These are phyloP conservation scores for Halictus rubicundus DNA, from an alignment of 1,140 invertebrate species.

Conservation along the genomic window DNA sequence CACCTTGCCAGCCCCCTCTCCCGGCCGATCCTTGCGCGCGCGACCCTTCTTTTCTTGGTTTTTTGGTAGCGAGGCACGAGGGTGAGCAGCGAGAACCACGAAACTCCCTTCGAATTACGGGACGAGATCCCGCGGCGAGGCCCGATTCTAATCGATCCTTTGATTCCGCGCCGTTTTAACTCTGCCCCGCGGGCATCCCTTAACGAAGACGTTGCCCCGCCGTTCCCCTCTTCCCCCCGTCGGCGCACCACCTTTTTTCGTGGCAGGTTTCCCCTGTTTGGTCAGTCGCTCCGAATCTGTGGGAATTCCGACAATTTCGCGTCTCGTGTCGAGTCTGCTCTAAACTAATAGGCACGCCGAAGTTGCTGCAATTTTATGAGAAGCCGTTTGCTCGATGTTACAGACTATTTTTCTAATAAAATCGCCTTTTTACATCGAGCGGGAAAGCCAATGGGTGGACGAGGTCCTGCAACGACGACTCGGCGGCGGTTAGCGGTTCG, in stretches of 20 bases:
- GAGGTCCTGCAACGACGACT: no score
- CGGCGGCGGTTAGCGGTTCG: no score
- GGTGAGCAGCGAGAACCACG: conserved; percentile 30
- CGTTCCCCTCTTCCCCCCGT: conserved; percentile 3
- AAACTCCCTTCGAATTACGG: conserved; percentile 48
- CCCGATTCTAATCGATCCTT: conserved; percentile 66
- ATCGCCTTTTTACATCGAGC: no score
- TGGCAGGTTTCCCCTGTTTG: conserved; percentile 20
- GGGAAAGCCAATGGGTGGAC: no score
- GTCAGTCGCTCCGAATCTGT: conserved; percentile 13
- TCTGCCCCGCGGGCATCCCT: conserved; percentile 65
- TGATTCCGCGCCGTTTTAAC: conserved; percentile 62
- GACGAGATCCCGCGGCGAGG: conserved; percentile 58
- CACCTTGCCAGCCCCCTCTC: conserved; percentile 24
- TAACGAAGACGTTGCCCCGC: conserved; percentile 62
- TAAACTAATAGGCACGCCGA: no score
- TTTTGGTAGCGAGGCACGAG: conserved; percentile 32
- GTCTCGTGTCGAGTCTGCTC: no score
- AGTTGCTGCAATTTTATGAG: no score
- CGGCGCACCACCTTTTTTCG: conserved; percentile 28
- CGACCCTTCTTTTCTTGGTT: conserved; percentile 33
- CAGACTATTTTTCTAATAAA: no score
- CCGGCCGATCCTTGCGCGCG: neutral
- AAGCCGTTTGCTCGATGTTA: no score
- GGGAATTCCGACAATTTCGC: conserved; percentile 52